Evolutionary conservation across 2,888 invertebrate genomes (phyloP), one percentile per base, ranked within the genome.

Genomic region (Nephrotoma appendiculata): DNA sequence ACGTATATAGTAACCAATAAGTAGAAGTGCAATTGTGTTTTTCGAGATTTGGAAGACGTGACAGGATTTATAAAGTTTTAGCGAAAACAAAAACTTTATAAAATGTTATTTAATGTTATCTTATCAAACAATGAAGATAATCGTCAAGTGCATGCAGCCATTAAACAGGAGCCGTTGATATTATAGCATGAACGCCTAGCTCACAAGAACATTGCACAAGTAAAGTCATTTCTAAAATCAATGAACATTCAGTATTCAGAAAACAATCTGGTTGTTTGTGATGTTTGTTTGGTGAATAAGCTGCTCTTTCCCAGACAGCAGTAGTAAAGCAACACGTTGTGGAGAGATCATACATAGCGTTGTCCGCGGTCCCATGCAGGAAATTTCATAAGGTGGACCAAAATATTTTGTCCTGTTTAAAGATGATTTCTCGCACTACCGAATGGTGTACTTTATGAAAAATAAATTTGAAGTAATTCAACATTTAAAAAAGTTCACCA

Each of bases 371-470:
- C 87, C 87, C n/a, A 87, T 88, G 88, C 87, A 88, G 9, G 45
- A 84, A 7, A 86, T 87, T 48, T 89, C 88, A n/a, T 48, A 88
- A 86, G 88, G 87, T 83, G 88, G 89, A 12, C 87, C 88, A n/a
- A 88, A 88, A 86, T 89, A 88, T 87, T 88, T 88, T 44, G 86
- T 88, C 87, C 31, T 88, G 41, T 19, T 89, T 31, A 88, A 88
- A 86, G 88, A 88, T 83, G 88, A 88, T 86, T 88, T 71, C 86
- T 88, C 88, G 2, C 87, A 87, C 87, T 88, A 88, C 86, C 87
- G 88, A 15, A 87, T 87, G 71, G 87, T 88, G 9, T 88, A 88
- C 86, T 88, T 88, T 86, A n/a, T n/a, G n/a, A n/a, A n/a, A n/a
- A n/a, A n/a, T n/a, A n/a, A n/a, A n/a, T n/a, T n/a, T n/a, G n/a